A percentile compares a stretch with the other conserved stretches of the same genome.
Evolutionary conservation across 2,797 vertebrate genomes (phyloP).

Genomic region (Borostomias antarcticus): DNA sequence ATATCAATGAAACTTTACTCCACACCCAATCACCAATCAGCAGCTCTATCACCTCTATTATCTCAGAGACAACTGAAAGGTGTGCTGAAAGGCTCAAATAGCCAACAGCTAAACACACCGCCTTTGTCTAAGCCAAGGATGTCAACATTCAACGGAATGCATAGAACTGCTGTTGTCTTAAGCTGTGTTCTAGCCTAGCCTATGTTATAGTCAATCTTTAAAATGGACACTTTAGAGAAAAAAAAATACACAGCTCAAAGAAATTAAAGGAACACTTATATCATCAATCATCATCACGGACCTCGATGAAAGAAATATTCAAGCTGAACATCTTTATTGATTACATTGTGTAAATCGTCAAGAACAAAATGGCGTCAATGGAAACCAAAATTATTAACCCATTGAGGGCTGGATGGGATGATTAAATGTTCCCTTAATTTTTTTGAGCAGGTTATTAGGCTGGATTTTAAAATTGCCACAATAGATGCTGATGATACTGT

Average conservation of each 20-base stretch:
- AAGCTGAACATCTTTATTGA: too few species aligned
- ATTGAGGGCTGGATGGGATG: too few species aligned
- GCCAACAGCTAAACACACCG: slow-evolving; percentile 34
- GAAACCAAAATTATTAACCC: too few species aligned
- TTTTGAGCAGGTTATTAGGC: too few species aligned
- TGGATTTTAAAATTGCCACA: too few species aligned
- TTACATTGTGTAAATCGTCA: background rate
- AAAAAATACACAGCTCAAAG: too few species aligned
- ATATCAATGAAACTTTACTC: slow-evolving; percentile 10
- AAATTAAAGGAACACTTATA: too few species aligned
- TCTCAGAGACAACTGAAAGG: slow-evolving; percentile 24
- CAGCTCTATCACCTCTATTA: slow-evolving; percentile 16
- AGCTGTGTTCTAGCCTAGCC: background rate
- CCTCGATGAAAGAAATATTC: too few species aligned
- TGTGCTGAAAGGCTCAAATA: slow-evolving; percentile 30
- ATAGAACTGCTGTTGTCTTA: slow-evolving; percentile 17
- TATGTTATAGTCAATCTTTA: background rate
- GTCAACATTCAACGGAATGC: slow-evolving; percentile 38
- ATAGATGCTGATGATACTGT: too few species aligned
- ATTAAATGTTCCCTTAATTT: too few species aligned
- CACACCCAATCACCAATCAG: slow-evolving; percentile 8
- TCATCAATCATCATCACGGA: too few species aligned
- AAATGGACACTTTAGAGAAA: too few species aligned
- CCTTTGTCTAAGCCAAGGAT: slow-evolving; percentile 28
- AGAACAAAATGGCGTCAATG: background rate